These are phyloP conservation scores for Frieseomelitta varia DNA, from an alignment of 1,140 invertebrate species.

Conservation along the genomic window DNA sequence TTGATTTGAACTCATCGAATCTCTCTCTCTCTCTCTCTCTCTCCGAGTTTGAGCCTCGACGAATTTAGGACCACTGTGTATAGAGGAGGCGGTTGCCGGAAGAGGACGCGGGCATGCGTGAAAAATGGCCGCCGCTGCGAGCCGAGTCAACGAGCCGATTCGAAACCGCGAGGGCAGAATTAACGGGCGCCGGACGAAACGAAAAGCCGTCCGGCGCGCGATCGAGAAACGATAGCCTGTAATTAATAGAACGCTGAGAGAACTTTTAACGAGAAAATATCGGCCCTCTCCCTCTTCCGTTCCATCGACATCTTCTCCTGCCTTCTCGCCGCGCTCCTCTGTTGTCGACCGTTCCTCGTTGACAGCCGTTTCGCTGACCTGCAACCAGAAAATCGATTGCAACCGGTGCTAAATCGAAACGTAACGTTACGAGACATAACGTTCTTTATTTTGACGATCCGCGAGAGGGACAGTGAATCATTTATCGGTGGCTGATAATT, in stretches of 20 bases:
- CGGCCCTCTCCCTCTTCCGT: background rate
- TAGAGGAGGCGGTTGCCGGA: background rate
- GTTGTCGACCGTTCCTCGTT: background rate
- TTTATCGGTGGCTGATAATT: background rate
- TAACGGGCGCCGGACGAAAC: constrained; percentile 20
- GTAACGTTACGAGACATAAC: background rate
- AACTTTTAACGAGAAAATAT: constrained; percentile 51
- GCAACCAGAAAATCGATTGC: background rate
- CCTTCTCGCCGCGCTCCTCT: too few species aligned
- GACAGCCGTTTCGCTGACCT: background rate
- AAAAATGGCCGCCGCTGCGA: constrained; percentile 53
- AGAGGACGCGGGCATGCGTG: constrained; percentile 45
- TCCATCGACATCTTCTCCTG: background rate
- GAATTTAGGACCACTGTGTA: background rate
- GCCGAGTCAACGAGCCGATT: constrained; percentile 56
- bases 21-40: too few species aligned
- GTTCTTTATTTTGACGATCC: background rate
- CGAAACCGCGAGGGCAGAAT: constrained; percentile 24
- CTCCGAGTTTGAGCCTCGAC: background rate
- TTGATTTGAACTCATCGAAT: too few species aligned
- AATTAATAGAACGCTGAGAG: constrained; percentile 56
- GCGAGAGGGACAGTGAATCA: too few species aligned
- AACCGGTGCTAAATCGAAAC: background rate
- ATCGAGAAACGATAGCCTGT: constrained; percentile 47
- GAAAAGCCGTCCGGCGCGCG: constrained; percentile 31